Conservation (phyloP, 2,888 invertebrate genomes). For the Yponomeuta malinellus region DNA sequence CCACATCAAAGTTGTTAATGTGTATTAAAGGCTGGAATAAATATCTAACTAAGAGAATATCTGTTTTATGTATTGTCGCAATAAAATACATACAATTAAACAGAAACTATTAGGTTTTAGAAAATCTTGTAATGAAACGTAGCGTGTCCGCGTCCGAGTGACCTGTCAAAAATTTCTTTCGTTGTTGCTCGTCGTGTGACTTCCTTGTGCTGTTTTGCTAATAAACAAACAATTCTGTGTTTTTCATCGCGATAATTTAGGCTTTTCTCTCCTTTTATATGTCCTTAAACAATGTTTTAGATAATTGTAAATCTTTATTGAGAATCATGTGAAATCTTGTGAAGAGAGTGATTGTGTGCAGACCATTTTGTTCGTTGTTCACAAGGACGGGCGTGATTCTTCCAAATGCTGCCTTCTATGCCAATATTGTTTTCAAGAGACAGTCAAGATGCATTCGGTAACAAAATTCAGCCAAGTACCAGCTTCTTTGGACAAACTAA, state of each 20-base stretch:
- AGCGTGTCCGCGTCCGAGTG: conserved; percentile 42
- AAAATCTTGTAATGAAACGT: conserved; percentile 45
- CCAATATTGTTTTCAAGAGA: conserved; percentile 65
- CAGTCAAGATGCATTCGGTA: conserved; percentile 70
- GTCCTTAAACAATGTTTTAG: conserved; percentile 24
- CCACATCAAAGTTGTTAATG: neutral
- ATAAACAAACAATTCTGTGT: conserved; percentile 43
- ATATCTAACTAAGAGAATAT: neutral
- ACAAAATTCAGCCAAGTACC: conserved; percentile 61
- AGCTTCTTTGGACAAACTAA: conserved; percentile 41
- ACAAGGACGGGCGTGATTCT: conserved; percentile 36
- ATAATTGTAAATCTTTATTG: conserved; percentile 18
- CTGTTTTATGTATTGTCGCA: neutral
- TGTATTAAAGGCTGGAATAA: neutral
- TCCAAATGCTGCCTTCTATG: conserved; percentile 73
- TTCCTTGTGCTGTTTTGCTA: conserved; percentile 43
- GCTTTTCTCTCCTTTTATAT: conserved; percentile 34
- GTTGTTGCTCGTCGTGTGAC: conserved; percentile 21
- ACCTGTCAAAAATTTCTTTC: conserved; percentile 58
- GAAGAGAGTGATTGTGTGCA: neutral
- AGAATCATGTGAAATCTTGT: conserved; percentile 10
- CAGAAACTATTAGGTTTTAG: neutral
- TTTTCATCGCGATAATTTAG: conserved; percentile 29
- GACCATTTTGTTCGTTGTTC: conserved; percentile 10
- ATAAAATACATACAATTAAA: neutral